Conservation (phyloP, 2,888 invertebrate species). For the Amphipoea lucens region DNA sequence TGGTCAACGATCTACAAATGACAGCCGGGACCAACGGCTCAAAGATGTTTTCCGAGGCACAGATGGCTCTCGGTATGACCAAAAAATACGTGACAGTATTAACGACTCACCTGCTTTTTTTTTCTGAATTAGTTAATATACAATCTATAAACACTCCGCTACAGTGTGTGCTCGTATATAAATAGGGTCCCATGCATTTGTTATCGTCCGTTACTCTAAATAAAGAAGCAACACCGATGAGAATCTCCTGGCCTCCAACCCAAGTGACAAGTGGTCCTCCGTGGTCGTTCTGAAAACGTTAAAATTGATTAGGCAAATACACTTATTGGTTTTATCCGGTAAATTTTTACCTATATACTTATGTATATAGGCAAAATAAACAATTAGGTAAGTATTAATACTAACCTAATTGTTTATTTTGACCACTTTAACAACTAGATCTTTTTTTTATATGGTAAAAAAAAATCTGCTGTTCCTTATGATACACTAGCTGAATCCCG, state of each 20-base stretch:
- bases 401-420: background rate
- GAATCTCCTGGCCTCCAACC: constrained; percentile 69
- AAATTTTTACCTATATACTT: background rate
- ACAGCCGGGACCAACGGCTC: background rate
- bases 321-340: background rate
- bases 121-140: constrained; percentile 55
- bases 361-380: no score
- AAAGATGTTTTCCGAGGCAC: background rate
- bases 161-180: constrained; percentile 79
- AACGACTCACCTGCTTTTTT: constrained; percentile 22
- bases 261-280: constrained; percentile 79
- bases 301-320: background rate
- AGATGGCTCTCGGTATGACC: background rate
- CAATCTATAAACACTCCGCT: constrained; percentile 76
- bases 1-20: background rate
- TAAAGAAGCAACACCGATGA: constrained; percentile 79
- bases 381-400: no score
- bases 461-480: background rate
- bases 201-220: constrained; percentile 66
- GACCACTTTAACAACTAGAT: background rate
- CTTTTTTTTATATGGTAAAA: background rate
- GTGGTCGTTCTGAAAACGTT: constrained; percentile 77
- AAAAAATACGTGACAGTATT: background rate
- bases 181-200: constrained; percentile 75
- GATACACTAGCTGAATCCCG: no score